phyloP scores from a whole-genome alignment of 2,797 vertebrate species.

The Muscicapa striata region DNA sequence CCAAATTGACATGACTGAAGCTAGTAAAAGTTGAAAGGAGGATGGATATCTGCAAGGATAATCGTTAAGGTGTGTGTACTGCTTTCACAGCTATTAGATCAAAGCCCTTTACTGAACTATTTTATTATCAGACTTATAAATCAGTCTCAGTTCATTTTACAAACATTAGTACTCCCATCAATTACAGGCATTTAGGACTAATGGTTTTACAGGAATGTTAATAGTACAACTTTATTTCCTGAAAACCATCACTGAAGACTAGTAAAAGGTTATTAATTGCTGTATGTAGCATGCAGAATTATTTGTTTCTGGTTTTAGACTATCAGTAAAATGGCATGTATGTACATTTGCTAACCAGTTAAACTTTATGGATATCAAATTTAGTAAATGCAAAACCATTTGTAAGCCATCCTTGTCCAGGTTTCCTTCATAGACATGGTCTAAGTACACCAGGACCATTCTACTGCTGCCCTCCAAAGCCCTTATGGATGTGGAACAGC shows the following conservation, averaged over 20 bases:
- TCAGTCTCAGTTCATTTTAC: conserved; percentile 70
- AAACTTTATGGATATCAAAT: background rate
- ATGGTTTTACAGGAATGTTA: conserved; percentile 77
- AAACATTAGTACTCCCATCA: conserved; percentile 68
- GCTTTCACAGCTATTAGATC: conserved; percentile 71
- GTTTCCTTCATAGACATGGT: background rate
- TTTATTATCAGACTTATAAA: conserved; percentile 74
- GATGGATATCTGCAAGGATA: conserved; percentile 60
- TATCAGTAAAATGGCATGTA: background rate
- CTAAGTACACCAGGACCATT: background rate
- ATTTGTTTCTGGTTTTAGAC: conserved; percentile 26
- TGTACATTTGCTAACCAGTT: conserved; percentile 9
- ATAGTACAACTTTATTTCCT: conserved; percentile 67
- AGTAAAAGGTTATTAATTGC: conserved; percentile 55
- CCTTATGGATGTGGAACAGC: background rate
- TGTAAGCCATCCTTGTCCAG: background rate
- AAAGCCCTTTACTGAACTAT: conserved; percentile 69
- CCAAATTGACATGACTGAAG: conserved; percentile 19
- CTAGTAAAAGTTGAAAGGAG: conserved; percentile 68
- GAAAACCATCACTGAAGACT: conserved; percentile 42
- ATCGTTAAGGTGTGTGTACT: conserved; percentile 63
- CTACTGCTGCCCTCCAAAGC: background rate
- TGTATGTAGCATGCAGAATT: background rate
- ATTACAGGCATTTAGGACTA: conserved; percentile 63
- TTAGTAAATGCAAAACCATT: background rate